Conservation (phyloP, 2,797 vertebrate species). For the Halcyon smyrnensis region DNA sequence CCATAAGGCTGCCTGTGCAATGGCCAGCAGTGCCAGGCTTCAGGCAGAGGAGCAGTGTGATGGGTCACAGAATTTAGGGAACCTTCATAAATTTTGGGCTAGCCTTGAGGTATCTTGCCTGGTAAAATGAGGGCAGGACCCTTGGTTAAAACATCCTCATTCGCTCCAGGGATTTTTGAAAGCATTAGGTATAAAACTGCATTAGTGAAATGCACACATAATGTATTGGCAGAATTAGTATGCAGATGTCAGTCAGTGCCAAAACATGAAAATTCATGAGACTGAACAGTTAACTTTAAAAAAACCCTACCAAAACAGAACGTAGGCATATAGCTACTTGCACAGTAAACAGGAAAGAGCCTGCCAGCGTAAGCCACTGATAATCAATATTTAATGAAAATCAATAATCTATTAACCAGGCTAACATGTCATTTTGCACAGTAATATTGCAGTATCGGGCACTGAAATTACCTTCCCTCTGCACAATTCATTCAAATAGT, state of each 20-base stretch:
- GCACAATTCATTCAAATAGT: background rate
- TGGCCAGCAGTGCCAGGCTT: background rate
- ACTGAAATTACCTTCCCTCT: background rate
- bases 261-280: conserved; percentile 41
- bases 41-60: background rate
- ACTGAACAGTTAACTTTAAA: background rate
- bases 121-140: background rate
- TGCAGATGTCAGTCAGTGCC: conserved; percentile 33
- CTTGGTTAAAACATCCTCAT: background rate
- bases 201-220: background rate
- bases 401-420: conserved; percentile 40
- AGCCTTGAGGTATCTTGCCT: background rate
- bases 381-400: conserved; percentile 55
- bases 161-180: background rate
- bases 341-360: background rate
- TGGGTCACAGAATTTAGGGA: background rate
- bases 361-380: background rate
- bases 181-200: background rate
- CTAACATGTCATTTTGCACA: background rate
- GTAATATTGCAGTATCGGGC: background rate
- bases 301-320: background rate
- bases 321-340: background rate
- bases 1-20: background rate
- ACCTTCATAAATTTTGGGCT: background rate
- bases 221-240: background rate